These are phyloP conservation scores for Trogon melanurus DNA, from an alignment of 2,113 vertebrate species.

Conservation along the genomic window DNA sequence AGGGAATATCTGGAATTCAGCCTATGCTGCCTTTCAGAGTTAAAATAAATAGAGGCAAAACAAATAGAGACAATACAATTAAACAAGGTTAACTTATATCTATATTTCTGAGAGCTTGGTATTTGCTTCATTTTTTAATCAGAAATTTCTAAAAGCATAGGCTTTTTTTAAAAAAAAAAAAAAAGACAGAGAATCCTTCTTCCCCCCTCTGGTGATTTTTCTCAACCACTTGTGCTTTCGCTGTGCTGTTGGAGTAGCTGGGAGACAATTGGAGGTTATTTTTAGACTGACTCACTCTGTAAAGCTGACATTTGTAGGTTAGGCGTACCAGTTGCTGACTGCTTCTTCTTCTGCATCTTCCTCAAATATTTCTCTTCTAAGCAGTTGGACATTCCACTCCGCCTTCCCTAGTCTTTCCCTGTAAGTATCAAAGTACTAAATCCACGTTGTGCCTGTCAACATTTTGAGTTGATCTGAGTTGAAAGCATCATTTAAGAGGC, in stretches of 20 bases:
- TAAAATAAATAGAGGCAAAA: conserved; percentile 42
- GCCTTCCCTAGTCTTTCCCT: conserved; percentile 4
- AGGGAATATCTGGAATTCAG: conserved; percentile 3
- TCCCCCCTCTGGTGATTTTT: conserved; percentile 43
- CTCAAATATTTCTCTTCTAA: conserved; percentile 57
- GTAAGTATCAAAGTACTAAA: conserved; percentile 27
- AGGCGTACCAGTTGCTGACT: conserved; percentile 62
- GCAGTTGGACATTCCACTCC: neutral
- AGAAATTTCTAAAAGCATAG: conserved; percentile 1
- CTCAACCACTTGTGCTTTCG: neutral
- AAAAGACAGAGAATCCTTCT: conserved; percentile 7
- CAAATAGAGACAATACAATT: neutral
- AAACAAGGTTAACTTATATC: neutral
- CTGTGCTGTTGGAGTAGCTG: conserved; percentile 59
- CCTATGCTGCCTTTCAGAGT: neutral
- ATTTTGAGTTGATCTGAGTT: conserved; percentile 41
- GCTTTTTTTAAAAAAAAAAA: neutral
- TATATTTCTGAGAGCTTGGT: neutral
- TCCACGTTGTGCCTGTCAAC: conserved; percentile 41
- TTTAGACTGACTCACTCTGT: conserved; percentile 53
- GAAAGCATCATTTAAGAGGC: conserved; percentile 33
- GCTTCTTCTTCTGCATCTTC: conserved; percentile 27
- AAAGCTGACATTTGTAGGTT: conserved; percentile 73
- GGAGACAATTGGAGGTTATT: conserved; percentile 71
- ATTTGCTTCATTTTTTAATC: conserved; percentile 6